These are phyloP conservation scores for Pitangus sulphuratus DNA, from an alignment of 2,797 vertebrate genomes.

Conservation along the genomic window DNA sequence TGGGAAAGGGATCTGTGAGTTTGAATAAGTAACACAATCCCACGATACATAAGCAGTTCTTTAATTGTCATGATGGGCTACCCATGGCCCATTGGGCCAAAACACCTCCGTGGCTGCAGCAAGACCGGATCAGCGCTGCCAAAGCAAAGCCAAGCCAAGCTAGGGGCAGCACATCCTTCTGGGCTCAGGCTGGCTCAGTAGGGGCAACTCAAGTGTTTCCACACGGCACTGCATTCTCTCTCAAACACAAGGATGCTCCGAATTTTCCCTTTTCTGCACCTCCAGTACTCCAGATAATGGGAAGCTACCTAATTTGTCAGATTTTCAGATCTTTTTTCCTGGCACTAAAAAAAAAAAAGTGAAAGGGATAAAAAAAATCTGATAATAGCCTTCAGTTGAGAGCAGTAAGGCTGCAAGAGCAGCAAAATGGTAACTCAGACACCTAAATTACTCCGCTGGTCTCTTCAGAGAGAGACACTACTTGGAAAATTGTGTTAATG, in stretches of 20 bases:
- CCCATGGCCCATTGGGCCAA: fast-evolving
- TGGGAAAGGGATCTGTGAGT: background rate
- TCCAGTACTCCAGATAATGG: background rate
- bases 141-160: background rate
- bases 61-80: fast-evolving
- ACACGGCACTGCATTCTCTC: fast-evolving
- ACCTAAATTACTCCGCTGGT: background rate
- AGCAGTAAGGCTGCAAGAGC: background rate
- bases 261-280: background rate
- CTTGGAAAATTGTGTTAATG: background rate
- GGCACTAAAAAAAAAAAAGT: background rate
- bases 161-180: fast-evolving
- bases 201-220: fast-evolving
- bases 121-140: background rate
- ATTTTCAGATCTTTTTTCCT: background rate
- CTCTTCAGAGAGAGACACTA: background rate
- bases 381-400: background rate
- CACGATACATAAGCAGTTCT: fast-evolving
- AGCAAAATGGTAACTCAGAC: background rate
- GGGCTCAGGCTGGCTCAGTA: background rate
- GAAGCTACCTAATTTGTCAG: background rate
- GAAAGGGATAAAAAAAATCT: background rate
- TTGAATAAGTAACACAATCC: background rate
- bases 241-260: background rate
- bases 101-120: background rate